Conservation (phyloP, 2,888 invertebrate genomes). For the Coenonympha glycerion region DNA sequence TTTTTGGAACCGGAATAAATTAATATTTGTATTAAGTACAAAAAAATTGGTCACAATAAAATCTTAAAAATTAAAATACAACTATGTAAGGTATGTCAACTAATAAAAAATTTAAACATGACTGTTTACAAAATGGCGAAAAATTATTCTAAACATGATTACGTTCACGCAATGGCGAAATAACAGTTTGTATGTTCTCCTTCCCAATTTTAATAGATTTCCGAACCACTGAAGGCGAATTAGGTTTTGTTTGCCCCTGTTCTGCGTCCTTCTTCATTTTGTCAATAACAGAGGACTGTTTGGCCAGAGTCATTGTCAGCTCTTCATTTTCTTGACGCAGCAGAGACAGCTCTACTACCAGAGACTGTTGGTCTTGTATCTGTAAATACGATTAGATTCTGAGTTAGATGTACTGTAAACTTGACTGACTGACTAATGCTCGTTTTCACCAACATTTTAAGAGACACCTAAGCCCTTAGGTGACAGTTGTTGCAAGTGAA, state of each 20-base stretch:
- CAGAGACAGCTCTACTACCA: slow-evolving; percentile 64
- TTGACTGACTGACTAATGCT: too few relatives aligned
- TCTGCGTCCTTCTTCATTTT: slow-evolving; percentile 64
- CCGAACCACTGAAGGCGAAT: slow-evolving; percentile 58
- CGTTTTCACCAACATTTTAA: too few relatives aligned
- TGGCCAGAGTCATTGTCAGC: slow-evolving; percentile 59
- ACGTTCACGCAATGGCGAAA: slow-evolving; percentile 67
- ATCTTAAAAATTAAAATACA: slow-evolving; percentile 3
- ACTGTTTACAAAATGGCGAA: too few relatives aligned
- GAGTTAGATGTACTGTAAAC: too few relatives aligned
- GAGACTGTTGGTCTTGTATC: slow-evolving; percentile 69
- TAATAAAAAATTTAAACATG: too few relatives aligned
- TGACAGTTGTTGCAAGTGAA: too few relatives aligned
- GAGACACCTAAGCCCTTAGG: too few relatives aligned
- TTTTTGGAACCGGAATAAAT: slow-evolving; percentile 9
- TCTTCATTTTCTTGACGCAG: slow-evolving; percentile 71
- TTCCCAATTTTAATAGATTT: slow-evolving; percentile 64
- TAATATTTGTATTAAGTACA: not conserved
- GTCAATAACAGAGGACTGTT: slow-evolving; percentile 63
- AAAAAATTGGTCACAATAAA: not conserved
- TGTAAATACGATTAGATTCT: slow-evolving; percentile 23
- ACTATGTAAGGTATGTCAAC: slow-evolving; percentile 24
- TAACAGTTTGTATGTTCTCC: slow-evolving; percentile 56
- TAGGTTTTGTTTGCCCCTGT: slow-evolving; percentile 49
- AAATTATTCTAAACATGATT: too few relatives aligned